Evolutionary conservation across 1,140 invertebrate genomes (phyloP).

Genomic region (Tyrophagus putrescentiae): DNA sequence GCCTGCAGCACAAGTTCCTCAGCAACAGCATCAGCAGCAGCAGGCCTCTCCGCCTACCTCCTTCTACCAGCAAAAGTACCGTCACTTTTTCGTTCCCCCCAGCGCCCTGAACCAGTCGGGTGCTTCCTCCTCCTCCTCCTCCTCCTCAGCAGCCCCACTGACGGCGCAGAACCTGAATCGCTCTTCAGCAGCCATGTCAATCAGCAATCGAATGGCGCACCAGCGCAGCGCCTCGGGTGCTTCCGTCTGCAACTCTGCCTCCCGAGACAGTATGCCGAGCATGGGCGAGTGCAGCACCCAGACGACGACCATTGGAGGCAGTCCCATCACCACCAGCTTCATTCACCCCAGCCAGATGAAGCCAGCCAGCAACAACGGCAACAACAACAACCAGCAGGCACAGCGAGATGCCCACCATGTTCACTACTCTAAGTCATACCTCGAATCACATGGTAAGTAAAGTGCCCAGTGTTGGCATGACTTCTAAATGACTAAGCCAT

Average conservation of each 20-base stretch:
- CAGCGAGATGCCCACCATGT: neutral
- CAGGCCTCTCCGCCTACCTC: slow-evolving; percentile 8
- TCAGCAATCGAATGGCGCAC: neutral
- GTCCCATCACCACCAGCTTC: neutral
- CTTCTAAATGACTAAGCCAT: neutral
- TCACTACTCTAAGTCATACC: neutral
- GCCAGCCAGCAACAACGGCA: neutral
- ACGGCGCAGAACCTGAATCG: neutral
- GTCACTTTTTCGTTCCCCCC: slow-evolving; percentile 1
- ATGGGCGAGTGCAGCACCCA: neutral
- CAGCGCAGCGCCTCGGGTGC: slow-evolving; percentile 3
- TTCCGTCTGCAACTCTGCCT: neutral
- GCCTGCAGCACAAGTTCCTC: neutral
- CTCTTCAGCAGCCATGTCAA: neutral
- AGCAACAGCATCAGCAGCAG: neutral
- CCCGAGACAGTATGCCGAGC: neutral
- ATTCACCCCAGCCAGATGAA: neutral
- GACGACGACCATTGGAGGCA: neutral
- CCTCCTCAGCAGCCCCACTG: neutral
- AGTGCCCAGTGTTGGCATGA: neutral
- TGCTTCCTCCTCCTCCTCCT: neutral
- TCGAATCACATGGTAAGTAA: neutral
- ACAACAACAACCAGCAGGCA: neutral
- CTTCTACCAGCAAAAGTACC: slow-evolving; percentile 2
- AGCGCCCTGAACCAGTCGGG: neutral